These are phyloP conservation scores for Gobionotothen gibberifrons DNA, from an alignment of 2,797 vertebrate species.

Conservation along the genomic window DNA sequence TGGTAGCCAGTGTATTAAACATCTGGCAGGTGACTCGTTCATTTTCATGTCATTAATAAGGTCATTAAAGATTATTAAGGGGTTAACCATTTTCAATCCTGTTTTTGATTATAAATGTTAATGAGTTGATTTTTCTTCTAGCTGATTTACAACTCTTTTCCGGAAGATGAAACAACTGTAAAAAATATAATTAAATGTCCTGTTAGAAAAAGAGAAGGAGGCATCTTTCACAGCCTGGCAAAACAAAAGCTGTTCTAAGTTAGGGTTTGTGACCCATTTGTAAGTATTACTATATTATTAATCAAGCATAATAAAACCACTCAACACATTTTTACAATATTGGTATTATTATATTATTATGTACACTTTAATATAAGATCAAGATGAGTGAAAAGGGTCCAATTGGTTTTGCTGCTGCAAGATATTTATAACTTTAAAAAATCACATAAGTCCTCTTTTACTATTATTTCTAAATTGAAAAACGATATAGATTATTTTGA, in stretches of 20 bases:
- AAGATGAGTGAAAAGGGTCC: not conserved
- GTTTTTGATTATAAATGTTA: not conserved
- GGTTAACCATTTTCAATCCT: not conserved
- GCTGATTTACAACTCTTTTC: not conserved
- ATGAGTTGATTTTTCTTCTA: not conserved
- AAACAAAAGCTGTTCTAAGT: not conserved
- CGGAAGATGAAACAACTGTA: not conserved
- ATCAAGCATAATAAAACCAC: not conserved
- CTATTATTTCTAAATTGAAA: not conserved
- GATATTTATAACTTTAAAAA: too few relatives aligned
- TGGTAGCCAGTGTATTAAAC: not conserved
- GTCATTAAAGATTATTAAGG: not conserved
- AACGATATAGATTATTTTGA: not conserved
- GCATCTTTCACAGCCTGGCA: not conserved
- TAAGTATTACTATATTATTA: not conserved
- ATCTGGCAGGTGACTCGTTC: not conserved
- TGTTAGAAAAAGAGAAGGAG: not conserved
- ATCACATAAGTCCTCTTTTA: not conserved
- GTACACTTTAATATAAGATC: not conserved
- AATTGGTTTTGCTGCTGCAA: too few relatives aligned
- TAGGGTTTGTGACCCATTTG: not conserved
- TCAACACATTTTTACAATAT: too few relatives aligned
- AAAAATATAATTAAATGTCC: not conserved
- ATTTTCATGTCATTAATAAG: not conserved
- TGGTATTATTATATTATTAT: not conserved